A percentile compares a stretch with the other conserved stretches of the same genome.
These are phyloP conservation scores for Bembecia ichneumoniformis DNA, from an alignment of 2,888 invertebrate genomes.

Conservation along the genomic window DNA sequence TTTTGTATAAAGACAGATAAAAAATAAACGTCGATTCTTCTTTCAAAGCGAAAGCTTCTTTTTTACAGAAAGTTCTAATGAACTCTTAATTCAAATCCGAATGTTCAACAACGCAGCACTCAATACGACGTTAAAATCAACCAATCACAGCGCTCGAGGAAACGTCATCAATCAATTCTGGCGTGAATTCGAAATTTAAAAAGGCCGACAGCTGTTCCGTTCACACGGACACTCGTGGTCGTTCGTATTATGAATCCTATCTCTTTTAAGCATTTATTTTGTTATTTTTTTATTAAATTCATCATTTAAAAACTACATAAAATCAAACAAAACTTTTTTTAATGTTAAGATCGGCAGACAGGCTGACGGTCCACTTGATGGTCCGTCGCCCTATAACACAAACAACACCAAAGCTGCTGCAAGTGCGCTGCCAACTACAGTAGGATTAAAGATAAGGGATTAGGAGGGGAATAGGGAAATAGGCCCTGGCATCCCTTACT, in stretches of 20 bases:
- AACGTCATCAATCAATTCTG: slow-evolving; percentile 44
- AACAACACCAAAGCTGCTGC: too few species aligned
- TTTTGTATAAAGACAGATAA: too few species aligned
- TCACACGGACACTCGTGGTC: slow-evolving; percentile 9
- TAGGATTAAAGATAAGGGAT: too few species aligned
- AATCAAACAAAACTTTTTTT: too few species aligned
- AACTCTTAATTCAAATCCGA: slow-evolving; percentile 28
- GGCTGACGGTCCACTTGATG: too few species aligned
- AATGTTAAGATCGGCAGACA: too few species aligned
- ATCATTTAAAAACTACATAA: too few species aligned
- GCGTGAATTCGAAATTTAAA: slow-evolving; percentile 18
- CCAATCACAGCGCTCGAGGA: slow-evolving; percentile 38
- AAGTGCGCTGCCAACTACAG: too few species aligned
- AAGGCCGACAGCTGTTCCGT: slow-evolving; percentile 12
- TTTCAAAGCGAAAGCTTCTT: slow-evolving; percentile 1
- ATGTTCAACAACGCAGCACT: slow-evolving; percentile 27
- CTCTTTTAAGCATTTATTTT: not conserved
- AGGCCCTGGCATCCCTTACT: too few species aligned
- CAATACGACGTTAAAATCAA: slow-evolving; percentile 42
- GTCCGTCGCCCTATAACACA: too few species aligned
- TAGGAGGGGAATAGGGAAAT: too few species aligned
- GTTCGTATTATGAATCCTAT: not conserved
- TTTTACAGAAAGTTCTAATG: slow-evolving; percentile 5
- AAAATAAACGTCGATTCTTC: not conserved
- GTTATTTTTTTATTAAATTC: too few species aligned